phyloP scores from a whole-genome alignment of 1,140 invertebrate genomes.

The Octopus bimaculoides region DNA sequence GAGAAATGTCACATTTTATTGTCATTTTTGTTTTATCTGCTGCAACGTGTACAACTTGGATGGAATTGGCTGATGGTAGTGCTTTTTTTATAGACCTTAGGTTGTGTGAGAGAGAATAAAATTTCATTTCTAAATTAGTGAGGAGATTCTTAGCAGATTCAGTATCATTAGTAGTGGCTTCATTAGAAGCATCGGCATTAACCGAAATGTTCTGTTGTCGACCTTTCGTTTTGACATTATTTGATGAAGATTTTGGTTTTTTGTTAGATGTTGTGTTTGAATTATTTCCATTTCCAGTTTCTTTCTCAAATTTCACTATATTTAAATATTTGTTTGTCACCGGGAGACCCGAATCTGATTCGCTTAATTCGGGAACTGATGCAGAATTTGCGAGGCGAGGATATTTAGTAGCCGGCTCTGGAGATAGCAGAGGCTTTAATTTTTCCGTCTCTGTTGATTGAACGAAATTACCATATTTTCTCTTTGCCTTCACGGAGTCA shows the following conservation, averaged over 20 bases:
- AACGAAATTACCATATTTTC: background rate
- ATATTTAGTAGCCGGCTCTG: background rate
- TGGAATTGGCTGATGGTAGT: background rate
- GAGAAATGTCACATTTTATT: constrained; percentile 15
- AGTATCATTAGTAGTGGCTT: background rate
- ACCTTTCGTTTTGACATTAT: background rate
- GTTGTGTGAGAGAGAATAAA: background rate
- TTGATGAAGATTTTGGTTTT: background rate
- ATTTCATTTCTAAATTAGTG: constrained; percentile 1
- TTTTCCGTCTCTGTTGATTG: background rate
- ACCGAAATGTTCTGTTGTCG: background rate
- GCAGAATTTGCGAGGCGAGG: background rate
- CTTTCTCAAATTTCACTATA: background rate
- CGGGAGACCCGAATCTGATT: background rate
- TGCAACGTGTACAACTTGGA: constrained; percentile 28
- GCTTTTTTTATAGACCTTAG: background rate
- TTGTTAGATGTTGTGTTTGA: background rate
- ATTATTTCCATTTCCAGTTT: background rate
- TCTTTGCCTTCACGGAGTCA: background rate
- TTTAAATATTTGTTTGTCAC: background rate
- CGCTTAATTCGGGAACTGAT: background rate
- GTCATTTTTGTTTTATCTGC: constrained; percentile 29
- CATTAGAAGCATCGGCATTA: background rate
- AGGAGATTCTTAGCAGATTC: background rate
- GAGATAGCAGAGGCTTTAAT: background rate